Conservation (phyloP, 2,797 vertebrate genomes). For the Muscicapa comitata region DNA sequence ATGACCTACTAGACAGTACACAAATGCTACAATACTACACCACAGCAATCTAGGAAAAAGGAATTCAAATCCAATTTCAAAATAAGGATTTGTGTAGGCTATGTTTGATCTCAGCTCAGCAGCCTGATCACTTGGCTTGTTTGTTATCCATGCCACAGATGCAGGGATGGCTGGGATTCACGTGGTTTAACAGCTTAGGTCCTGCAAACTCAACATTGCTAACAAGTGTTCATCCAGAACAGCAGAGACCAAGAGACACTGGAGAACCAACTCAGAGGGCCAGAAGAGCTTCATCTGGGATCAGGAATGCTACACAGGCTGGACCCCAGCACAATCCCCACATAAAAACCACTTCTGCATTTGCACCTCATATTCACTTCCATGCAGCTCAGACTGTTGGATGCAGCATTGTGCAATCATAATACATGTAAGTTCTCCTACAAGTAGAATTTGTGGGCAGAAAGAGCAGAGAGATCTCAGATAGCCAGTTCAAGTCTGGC, state of each 20-base stretch:
- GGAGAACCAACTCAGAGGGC: neutral
- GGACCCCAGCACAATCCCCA: neutral
- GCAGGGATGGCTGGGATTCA: neutral
- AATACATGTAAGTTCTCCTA: fast-evolving
- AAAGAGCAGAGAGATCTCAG: neutral
- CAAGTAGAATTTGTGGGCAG: neutral
- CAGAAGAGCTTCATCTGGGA: neutral
- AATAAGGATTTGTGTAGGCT: neutral
- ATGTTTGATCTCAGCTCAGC: neutral
- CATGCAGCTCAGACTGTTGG: neutral
- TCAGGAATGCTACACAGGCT: neutral
- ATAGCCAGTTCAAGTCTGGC: neutral
- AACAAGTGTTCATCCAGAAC: neutral
- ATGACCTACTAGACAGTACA: neutral
- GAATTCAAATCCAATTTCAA: neutral
- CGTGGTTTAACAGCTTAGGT: neutral
- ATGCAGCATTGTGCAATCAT: neutral
- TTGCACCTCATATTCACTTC: neutral
- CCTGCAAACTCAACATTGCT: neutral
- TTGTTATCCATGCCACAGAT: neutral
- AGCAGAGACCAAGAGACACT: neutral
- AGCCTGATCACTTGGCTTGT: neutral
- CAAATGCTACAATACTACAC: neutral
- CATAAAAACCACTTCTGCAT: neutral
- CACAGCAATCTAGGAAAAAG: neutral